Percentiles rank a stretch among this genome's conserved stretches.
Conservation (phyloP, 2,113 vertebrate genomes). For the Pelecanus crispus region DNA sequence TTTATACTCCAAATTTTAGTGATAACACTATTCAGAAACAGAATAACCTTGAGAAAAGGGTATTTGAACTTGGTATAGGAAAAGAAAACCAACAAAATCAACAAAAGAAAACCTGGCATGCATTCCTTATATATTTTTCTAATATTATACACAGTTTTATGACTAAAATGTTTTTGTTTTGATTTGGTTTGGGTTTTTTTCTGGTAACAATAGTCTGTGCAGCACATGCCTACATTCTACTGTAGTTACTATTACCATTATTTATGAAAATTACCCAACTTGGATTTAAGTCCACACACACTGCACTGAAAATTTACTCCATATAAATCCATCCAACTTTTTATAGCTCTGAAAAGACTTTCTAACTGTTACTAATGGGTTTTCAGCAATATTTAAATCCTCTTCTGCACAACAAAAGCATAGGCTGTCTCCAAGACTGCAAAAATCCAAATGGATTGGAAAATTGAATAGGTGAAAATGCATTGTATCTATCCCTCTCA, state of each 20-base stretch:
- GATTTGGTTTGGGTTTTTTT: no score
- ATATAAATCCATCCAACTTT: background rate
- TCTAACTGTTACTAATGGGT: constrained; percentile 28
- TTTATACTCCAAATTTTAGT: background rate
- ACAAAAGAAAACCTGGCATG: background rate
- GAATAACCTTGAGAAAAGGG: background rate
- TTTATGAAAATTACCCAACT: background rate
- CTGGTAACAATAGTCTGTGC: background rate
- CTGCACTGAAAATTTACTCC: background rate
- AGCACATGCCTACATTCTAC: background rate
- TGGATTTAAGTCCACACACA: background rate
- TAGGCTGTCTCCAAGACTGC: background rate
- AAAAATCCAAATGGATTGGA: background rate
- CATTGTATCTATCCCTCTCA: background rate
- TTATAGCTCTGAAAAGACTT: background rate
- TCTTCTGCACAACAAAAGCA: background rate
- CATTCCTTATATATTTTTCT: background rate
- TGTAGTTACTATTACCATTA: background rate
- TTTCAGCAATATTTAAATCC: constrained; percentile 60
- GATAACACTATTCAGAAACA: background rate
- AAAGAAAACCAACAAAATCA: background rate
- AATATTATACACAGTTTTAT: background rate
- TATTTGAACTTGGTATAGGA: background rate
- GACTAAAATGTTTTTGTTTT: background rate
- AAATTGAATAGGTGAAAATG: background rate